phyloP scores from a whole-genome alignment of 1,140 invertebrate species.

The Pomphorhynchus laevis region DNA sequence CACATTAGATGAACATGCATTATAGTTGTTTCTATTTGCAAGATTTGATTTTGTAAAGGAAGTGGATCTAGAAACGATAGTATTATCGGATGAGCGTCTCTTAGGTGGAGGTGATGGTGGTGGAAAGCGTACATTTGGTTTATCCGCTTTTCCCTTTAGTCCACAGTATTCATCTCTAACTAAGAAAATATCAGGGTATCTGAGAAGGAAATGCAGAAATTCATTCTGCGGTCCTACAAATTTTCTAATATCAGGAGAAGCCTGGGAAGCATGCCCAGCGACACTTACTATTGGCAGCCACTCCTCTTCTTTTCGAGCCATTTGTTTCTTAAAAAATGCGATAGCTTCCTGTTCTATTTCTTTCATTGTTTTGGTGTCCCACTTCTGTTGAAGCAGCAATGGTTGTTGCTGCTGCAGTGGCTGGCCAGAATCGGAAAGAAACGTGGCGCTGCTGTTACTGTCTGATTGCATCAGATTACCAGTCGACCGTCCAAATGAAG shows the following conservation, averaged over 20 bases:
- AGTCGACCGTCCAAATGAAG: no score
- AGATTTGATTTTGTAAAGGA: conserved; percentile 8
- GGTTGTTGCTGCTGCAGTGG: neutral
- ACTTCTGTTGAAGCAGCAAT: conserved; percentile 1
- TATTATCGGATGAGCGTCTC: neutral
- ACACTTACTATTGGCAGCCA: conserved; percentile 20
- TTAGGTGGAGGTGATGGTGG: conserved; percentile 10
- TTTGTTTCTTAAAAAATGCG: conserved; percentile 18
- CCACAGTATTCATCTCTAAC: conserved; percentile 18
- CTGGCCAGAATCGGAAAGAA: no score
- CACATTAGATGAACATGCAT: no score
- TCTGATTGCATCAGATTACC: no score
- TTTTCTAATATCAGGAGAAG: conserved; percentile 17
- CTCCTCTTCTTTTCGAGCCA: conserved; percentile 18
- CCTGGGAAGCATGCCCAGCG: conserved; percentile 21
- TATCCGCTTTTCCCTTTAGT: conserved; percentile 13
- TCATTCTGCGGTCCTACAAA: conserved; percentile 21
- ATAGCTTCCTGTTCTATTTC: conserved; percentile 19
- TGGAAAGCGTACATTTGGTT: conserved; percentile 4
- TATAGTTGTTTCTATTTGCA: no score
- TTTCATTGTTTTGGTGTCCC: conserved; percentile 9
- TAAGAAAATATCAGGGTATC: conserved; percentile 20
- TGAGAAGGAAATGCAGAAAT: conserved; percentile 18
- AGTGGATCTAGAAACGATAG: conserved; percentile 7
- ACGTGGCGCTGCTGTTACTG: no score